Base-by-base conservation (phyloP, 2,797 vertebrate genomes). In the Falco biarmicus region DNA sequence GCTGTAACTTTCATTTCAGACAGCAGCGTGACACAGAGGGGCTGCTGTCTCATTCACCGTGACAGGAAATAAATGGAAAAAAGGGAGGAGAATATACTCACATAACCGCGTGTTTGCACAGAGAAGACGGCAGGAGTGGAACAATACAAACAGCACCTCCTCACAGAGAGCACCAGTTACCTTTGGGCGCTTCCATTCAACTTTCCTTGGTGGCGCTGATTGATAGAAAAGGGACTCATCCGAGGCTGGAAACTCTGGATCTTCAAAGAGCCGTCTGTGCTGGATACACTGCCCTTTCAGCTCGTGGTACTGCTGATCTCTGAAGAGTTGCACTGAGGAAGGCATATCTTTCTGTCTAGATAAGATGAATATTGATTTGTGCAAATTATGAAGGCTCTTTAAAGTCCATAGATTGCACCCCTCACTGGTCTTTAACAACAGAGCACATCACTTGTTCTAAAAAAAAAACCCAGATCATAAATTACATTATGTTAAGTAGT, bases 111-210 rank as follows among this genome's bases (percentile, higher is more conserved):
- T 50, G 65, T 70, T 41, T 71, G 66, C 43, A 41, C 47, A 53
- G 37, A 66, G 24, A 60, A 64, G 69, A 16, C 15, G 61, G 25
- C 1, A 45, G 53, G 20, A 78, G 29, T 17, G n/a, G 37, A 31
- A 29, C 21, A 48, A 17, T 12, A 13, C 14, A 28, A 76, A 57
- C 4, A 63, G 43, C 28, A 31, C 5, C 25, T 21, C 24, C 21
- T 47, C 45, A 28, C 50, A 22, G 57, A 32, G 19, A 37, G 45
- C 45, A 20, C 9, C 66, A 48, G 3, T 96, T 98, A 98, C 98
- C 98, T 98, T 97, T 3, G 99, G 99, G 16, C 99, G 98, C 93
- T 98, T 99, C 99, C 99, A 99, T 84, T 98, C 95, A 85, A 99
- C 98, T 11, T 34, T 91, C 15, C 98, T 98, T 6, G 97, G 95